Evolutionary conservation across 2,888 invertebrate species (phyloP), one percentile per base, ranked within the genome.

Genomic region (Megalurothrips usitatus): DNA sequence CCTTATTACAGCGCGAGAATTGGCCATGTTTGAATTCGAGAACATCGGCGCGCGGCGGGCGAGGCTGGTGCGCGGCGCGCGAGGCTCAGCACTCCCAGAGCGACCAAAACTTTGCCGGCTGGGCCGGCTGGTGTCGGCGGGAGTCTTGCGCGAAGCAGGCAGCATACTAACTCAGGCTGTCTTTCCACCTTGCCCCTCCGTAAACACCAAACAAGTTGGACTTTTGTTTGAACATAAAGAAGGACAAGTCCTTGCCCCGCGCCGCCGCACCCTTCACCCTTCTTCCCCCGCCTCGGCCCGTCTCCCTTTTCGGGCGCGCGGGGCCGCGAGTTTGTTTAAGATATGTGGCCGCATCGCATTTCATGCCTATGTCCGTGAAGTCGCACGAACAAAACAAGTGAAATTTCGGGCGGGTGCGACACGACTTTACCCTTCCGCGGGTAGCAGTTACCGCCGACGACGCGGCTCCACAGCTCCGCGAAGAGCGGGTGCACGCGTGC

Each of bases 211-310:
- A 75, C 68, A 75, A 75, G 68, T 75, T 75, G 68, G 68, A 23
- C 68, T 75, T 23, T 75, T 75, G 68, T 75, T 75, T 75, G 23
- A 75, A 75, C 68, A 75, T 75, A 75, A 75, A 75, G 68, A 75
- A 75, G 8, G 68, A 26, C 68, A 75, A 75, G 23, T 75, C 23
- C 23, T 14, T 58, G 14, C 58, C 6, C 34, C 6, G 3, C 34
- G 6, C 34, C n/a, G n/a, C n/a, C n/a, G n/a, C n/a, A n/a, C n/a
- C n/a, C n/a, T n/a, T n/a, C n/a, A n/a, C n/a, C n/a, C n/a, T n/a
- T n/a, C 34, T 43, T 43, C 34, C 34, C 34, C 34, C 34, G 34
- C 34, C 34, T 2, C 34, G 34, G n/a, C 34, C 34, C 34, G 34
- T 43, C 2, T 43, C 34, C 34, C 34, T 43, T 2, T 58, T n/a